These are phyloP conservation scores for Aurelia aurita complex sp. Pacific DNA, from an alignment of 30 jellyfish, hydroid and myxozoan species.

Conservation along the genomic window DNA sequence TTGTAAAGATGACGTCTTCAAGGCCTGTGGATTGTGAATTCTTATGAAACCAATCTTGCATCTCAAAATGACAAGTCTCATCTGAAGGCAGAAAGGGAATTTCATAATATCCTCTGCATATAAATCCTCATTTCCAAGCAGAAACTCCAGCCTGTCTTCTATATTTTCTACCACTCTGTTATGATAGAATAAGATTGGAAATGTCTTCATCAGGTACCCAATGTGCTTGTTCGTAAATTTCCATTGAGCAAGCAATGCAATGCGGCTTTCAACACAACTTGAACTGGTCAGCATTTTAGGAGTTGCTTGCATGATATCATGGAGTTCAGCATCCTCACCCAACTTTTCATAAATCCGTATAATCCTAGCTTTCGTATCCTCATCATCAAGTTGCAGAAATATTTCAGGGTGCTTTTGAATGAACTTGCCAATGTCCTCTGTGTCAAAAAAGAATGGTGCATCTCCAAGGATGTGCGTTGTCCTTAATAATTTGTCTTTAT, in stretches of 20 bases:
- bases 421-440: conserved; percentile 31
- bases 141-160: conserved; percentile 40
- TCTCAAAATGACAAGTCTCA: conserved; percentile 30
- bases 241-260: conserved; percentile 35
- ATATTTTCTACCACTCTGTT: conserved; percentile 62
- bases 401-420: conserved; percentile 48
- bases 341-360: background rate
- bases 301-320: conserved; percentile 41
- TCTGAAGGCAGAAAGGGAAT: conserved; percentile 54
- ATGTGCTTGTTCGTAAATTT: conserved; percentile 19
- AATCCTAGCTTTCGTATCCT: conserved; percentile 20
- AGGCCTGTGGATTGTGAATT: conserved; percentile 18
- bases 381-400: conserved; percentile 26
- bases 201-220: conserved; percentile 36
- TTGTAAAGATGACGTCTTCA: conserved; percentile 16
- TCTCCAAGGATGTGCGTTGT: conserved; percentile 26
- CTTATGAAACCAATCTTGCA: conserved; percentile 60
- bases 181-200: conserved; percentile 40
- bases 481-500: conserved; percentile 3
- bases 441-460: conserved; percentile 57
- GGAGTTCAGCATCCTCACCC: conserved; percentile 42
- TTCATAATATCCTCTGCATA: conserved; percentile 40
- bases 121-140: conserved; percentile 25
- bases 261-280: conserved; percentile 25
- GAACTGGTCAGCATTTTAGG: conserved; percentile 45